Base-by-base conservation (phyloP, 1,140 invertebrate genomes). In the Sitophilus oryzae region DNA sequence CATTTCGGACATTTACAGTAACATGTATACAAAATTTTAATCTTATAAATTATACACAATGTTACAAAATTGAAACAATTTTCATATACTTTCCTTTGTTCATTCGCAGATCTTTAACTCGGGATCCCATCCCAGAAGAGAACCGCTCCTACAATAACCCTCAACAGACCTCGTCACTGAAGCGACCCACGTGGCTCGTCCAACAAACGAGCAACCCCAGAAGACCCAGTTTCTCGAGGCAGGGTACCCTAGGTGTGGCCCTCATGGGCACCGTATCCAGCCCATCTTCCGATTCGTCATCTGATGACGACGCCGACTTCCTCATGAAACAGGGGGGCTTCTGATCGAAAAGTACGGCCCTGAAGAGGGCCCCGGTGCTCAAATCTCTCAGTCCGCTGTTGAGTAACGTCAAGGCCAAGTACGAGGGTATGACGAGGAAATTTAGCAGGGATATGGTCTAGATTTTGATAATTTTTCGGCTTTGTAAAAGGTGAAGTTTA, bases 71-170 rank as follows among this genome's bases (percentile, higher is more conserved):
- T n/a, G n/a, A n/a, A n/a, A n/a, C n/a, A n/a, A n/a, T n/a, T n/a
- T n/a, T n/a, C n/a, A n/a, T n/a, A n/a, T n/a, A n/a, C n/a, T n/a
- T n/a, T n/a, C n/a, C n/a, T n/a, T n/a, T n/a, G n/a, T n/a, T n/a
- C n/a, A n/a, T n/a, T n/a, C n/a, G n/a, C 56, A 71, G 70, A 48
- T 69, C 68, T 22, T 65, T 72, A 52, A 69, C 63, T 3, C 56
- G 65, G 44, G 66, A 70, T 50, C 66, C 64, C 19, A 72, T 72
- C 20, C 70, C 68, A 6, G 70, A 72, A 59, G 70, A 72, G 55
- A 42, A 19, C 15, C 43, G 44, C 35, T 3, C 4, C 40, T 18
- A 16, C 10, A n/a, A 42, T 8, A 37, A 19, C 10, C 49, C 46
- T 30, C 55, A 51, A 37, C 60, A 58, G 16, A 65, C 55, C n/a